Conservation (phyloP, 2,888 invertebrate species). For the Synanthedon formicaeformis region DNA sequence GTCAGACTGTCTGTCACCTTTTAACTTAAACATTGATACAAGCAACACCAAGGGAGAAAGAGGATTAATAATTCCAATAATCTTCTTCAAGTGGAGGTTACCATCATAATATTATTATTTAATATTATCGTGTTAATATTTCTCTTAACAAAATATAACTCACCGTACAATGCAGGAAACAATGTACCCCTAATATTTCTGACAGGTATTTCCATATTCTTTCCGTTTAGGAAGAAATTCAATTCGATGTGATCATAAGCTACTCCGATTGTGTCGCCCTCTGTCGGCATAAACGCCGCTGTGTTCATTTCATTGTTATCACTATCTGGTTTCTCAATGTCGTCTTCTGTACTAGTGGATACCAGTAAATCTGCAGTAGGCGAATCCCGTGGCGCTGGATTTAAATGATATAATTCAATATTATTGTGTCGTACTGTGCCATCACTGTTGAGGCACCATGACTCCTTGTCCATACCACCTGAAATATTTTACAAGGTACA, state of each 20-base stretch:
- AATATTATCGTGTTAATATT: no score
- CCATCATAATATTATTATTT: no score
- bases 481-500: slow-evolving; percentile 18
- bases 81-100: no score
- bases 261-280: slow-evolving; percentile 94
- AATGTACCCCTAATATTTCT: slow-evolving; percentile 91
- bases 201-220: slow-evolving; percentile 85
- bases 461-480: slow-evolving; percentile 89
- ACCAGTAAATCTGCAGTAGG: slow-evolving; percentile 56
- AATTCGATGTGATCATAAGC: slow-evolving; percentile 97
- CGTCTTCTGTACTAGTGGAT: slow-evolving; percentile 42
- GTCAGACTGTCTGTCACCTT: no score
- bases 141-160: slow-evolving; percentile 18
- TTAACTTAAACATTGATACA: no score
- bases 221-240: slow-evolving; percentile 94
- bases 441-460: slow-evolving; percentile 94
- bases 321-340: slow-evolving; percentile 32
- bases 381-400: slow-evolving; percentile 51
- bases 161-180: slow-evolving; percentile 94
- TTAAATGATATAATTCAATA: slow-evolving; percentile 78
- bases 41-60: no score
- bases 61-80: no score
- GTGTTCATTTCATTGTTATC: slow-evolving; percentile 23
- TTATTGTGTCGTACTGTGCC: slow-evolving; percentile 88
- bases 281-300: slow-evolving; percentile 74